Evolutionary conservation across 2,888 invertebrate genomes (phyloP).

Genomic region (Amorpha juglandis): DNA sequence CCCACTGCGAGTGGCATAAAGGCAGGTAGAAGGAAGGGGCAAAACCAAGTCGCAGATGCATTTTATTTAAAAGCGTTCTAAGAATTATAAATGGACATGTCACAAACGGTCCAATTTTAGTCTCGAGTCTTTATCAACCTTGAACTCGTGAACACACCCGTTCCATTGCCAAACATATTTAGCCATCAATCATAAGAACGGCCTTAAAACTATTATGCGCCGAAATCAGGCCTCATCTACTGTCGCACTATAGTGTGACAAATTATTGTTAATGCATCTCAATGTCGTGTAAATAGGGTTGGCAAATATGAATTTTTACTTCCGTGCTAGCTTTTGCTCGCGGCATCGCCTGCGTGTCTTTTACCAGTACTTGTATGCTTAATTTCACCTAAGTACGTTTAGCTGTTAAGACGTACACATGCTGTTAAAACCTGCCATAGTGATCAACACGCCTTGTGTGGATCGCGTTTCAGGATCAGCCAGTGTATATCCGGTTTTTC

Average conservation of each 20-base stretch:
- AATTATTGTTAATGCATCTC: slow-evolving; percentile 66
- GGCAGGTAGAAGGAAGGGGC: no score
- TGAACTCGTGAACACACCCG: slow-evolving; percentile 26
- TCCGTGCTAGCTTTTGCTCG: no score
- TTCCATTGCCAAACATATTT: slow-evolving; percentile 71
- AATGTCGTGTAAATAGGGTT: slow-evolving; percentile 54
- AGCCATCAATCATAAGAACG: slow-evolving; percentile 64
- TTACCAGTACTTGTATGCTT: no score
- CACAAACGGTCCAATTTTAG: background rate
- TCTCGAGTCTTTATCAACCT: slow-evolving; percentile 11
- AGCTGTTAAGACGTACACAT: no score
- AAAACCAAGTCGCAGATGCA: no score
- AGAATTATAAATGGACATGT: background rate
- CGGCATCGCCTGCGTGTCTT: no score
- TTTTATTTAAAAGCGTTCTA: background rate
- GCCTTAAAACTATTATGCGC: slow-evolving; percentile 68
- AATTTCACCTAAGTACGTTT: no score
- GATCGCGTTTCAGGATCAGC: no score
- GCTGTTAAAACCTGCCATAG: no score
- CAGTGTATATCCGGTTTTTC: no score
- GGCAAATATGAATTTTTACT: background rate
- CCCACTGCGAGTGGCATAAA: no score
- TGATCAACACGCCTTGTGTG: no score
- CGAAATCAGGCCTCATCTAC: slow-evolving; percentile 66
- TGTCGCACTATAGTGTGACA: slow-evolving; percentile 52